Percentiles rank a stretch among this genome's conserved stretches.
Conservation (phyloP, 2,888 invertebrate species). For the Cheilosia grossa region DNA sequence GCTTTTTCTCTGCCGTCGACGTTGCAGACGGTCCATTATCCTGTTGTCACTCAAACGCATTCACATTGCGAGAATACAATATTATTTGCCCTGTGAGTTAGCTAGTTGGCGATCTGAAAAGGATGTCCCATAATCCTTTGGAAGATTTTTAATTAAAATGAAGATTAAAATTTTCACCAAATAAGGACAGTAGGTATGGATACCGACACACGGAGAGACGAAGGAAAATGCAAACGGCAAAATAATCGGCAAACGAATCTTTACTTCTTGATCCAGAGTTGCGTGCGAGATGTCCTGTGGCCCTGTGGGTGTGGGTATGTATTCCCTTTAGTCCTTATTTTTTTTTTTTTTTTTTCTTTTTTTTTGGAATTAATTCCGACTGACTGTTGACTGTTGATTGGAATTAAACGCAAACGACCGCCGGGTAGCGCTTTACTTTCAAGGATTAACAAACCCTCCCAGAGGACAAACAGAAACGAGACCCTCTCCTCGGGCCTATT, state of each 20-base stretch:
- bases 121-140: constrained; percentile 71
- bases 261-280: constrained; percentile 70
- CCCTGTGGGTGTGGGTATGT: constrained; percentile 14
- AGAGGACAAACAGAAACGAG: constrained; percentile 32
- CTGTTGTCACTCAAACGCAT: constrained; percentile 74
- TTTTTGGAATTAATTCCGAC: constrained; percentile 26
- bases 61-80: constrained; percentile 63
- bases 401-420: constrained; percentile 65
- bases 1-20: constrained; percentile 50
- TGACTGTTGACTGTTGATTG: constrained; percentile 57
- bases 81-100: constrained; percentile 68
- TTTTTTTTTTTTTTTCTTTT: constrained; percentile 8
- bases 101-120: constrained; percentile 70
- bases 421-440: constrained; percentile 19
- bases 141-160: constrained; percentile 74
- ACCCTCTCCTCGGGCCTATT: constrained; percentile 44
- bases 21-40: constrained; percentile 39
- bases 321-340: constrained; percentile 40
- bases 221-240: constrained; percentile 47
- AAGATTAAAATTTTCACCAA: constrained; percentile 73
- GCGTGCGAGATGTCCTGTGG: constrained; percentile 62
- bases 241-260: constrained; percentile 71
- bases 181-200: constrained; percentile 19
- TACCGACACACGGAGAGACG: constrained; percentile 5
- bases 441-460: constrained; percentile 30